phyloP scores from a whole-genome alignment of 2,797 vertebrate genomes.

The Vireo griseus region DNA sequence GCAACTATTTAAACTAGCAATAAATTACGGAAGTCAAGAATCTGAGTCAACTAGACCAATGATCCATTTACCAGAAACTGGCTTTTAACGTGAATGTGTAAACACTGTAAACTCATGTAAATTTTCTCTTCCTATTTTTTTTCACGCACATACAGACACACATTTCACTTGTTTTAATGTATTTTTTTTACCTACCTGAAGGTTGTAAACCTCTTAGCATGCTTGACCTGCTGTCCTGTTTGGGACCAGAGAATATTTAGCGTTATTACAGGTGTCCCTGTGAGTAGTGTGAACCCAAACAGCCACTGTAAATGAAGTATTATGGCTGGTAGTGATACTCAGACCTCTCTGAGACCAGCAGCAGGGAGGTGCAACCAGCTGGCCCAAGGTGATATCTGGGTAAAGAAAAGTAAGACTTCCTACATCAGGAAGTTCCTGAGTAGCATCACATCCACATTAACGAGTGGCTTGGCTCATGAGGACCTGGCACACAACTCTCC shows the following conservation, averaged over 20 bases:
- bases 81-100: not conserved
- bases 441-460: not conserved
- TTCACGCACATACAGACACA: not conserved
- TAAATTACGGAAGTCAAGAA: slow-evolving; percentile 3
- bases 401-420: not conserved
- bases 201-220: not conserved
- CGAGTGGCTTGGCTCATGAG: rapidly evolving
- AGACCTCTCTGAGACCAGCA: not conserved
- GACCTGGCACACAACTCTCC: rapidly evolving
- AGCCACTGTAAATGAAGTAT: not conserved
- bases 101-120: not conserved
- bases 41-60: not conserved
- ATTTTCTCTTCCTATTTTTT: slow-evolving; percentile 8
- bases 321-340: not conserved
- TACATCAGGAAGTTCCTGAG: not conserved
- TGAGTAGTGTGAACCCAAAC: not conserved
- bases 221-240: not conserved
- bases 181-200: not conserved
- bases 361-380: not conserved
- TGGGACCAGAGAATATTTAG: not conserved
- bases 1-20: slow-evolving; percentile 6
- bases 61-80: not conserved
- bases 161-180: not conserved
- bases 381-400: not conserved
- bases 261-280: not conserved